These are phyloP conservation scores for Tribolium castaneum DNA, from an alignment of 1,140 invertebrate species.

Conservation along the genomic window DNA sequence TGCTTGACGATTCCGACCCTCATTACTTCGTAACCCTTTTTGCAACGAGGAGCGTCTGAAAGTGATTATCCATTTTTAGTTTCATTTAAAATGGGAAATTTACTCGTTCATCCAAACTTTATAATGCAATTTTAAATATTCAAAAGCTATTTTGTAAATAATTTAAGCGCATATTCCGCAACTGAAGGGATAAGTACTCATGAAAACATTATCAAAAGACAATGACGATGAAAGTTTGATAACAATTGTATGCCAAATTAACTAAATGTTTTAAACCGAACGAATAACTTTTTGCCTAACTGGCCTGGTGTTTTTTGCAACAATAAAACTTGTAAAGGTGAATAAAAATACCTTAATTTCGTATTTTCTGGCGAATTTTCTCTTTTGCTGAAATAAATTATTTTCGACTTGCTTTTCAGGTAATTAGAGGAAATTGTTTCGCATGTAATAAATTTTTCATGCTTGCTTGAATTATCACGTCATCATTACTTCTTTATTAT, in stretches of 20 bases:
- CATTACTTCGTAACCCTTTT: constrained; percentile 68
- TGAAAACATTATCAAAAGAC: constrained; percentile 33
- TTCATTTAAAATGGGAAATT: constrained; percentile 3
- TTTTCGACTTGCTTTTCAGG: neutral
- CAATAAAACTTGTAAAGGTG: too few species aligned
- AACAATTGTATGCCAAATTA: neutral
- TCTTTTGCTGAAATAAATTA: neutral
- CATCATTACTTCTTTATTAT: neutral
- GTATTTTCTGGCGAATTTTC: neutral
- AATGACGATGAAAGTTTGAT: constrained; percentile 9
- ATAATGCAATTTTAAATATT: constrained; percentile 34
- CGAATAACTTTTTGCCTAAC: too few species aligned
- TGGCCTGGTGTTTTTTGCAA: too few species aligned
- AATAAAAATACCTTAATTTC: neutral
- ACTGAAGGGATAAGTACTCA: constrained; percentile 24
- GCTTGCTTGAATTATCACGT: neutral
- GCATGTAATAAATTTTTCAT: constrained; percentile 7
- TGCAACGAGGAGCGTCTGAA: constrained; percentile 74
- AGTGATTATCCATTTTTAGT: constrained; percentile 43
- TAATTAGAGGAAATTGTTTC: constrained; percentile 27
- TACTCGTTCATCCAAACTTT: constrained; percentile 16
- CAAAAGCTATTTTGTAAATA: constrained; percentile 26
- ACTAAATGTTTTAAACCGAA: too few species aligned
- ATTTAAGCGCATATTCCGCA: neutral
- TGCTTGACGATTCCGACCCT: constrained; percentile 71